These are phyloP conservation scores for Marasmarcha lunaedactyla DNA, from an alignment of 2,888 invertebrate species.

Conservation along the genomic window DNA sequence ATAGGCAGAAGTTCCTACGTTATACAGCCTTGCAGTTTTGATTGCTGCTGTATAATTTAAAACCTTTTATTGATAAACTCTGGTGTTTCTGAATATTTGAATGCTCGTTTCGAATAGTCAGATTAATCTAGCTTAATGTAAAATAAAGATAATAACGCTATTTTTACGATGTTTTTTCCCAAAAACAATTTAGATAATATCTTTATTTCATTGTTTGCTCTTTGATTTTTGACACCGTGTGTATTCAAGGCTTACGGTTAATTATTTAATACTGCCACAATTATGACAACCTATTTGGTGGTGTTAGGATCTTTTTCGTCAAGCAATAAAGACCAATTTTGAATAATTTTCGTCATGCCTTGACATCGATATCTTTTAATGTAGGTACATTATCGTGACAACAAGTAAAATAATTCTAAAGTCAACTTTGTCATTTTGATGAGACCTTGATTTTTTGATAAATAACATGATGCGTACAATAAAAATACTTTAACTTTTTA, in stretches of 20 bases:
- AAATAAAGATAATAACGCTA: conserved; percentile 7
- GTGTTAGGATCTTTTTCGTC: neutral
- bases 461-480: conserved; percentile 2
- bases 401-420: conserved; percentile 25
- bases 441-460: conserved; percentile 31
- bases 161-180: conserved; percentile 14
- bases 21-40: neutral
- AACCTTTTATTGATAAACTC: too few relatives aligned
- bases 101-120: too few relatives aligned
- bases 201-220: conserved; percentile 13
- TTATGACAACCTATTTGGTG: neutral
- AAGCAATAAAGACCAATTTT: conserved; percentile 16
- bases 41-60: too few relatives aligned
- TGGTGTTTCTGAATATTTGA: too few relatives aligned
- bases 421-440: conserved; percentile 34
- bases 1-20: neutral
- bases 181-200: neutral
- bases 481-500: conserved; percentile 13
- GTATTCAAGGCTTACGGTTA: neutral
- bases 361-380: conserved; percentile 38
- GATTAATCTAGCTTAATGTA: neutral
- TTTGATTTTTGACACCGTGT: conserved; percentile 19
- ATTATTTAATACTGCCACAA: neutral
- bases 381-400: conserved; percentile 20
- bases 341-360: conserved; percentile 22